Evolutionary conservation across 2,888 invertebrate species (phyloP).

Genomic region (Globia sparganii): DNA sequence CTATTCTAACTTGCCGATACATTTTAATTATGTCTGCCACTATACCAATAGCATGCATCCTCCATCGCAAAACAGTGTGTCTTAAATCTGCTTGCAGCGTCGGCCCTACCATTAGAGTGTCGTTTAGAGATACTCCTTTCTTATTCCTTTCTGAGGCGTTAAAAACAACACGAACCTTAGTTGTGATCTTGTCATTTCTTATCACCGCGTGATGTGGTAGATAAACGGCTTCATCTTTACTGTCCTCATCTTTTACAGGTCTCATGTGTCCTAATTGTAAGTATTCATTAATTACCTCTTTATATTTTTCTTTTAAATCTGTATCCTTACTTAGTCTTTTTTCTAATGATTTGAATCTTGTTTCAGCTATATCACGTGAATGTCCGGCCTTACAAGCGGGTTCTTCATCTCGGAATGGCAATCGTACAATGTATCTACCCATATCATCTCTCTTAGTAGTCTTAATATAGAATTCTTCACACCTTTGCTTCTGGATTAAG

Average conservation of each 20-base stretch:
- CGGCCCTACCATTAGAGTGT: slow-evolving; percentile 17
- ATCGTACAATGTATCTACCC: slow-evolving; percentile 27
- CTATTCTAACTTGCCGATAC: slow-evolving; percentile 28
- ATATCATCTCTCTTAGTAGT: slow-evolving; percentile 20
- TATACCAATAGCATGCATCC: neutral
- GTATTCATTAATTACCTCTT: no score
- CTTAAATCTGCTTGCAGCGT: neutral
- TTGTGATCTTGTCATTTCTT: slow-evolving; percentile 43
- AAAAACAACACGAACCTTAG: no score
- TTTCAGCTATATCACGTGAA: slow-evolving; percentile 28
- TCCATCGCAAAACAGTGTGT: slow-evolving; percentile 18
- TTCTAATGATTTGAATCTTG: slow-evolving; percentile 39
- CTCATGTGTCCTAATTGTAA: slow-evolving; percentile 28
- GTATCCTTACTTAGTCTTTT: slow-evolving; percentile 45
- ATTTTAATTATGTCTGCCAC: slow-evolving; percentile 33
- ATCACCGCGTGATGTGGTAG: slow-evolving; percentile 70
- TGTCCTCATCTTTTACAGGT: slow-evolving; percentile 5
- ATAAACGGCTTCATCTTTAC: slow-evolving; percentile 43
- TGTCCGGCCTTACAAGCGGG: slow-evolving; percentile 20
- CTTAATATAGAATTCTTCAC: slow-evolving; percentile 34
- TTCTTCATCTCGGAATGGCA: slow-evolving; percentile 29
- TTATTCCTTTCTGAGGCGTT: slow-evolving; percentile 7
- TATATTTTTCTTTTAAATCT: slow-evolving; percentile 28
- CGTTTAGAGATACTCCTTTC: neutral
- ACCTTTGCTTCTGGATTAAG: slow-evolving; percentile 41